These are phyloP conservation scores for Xiphorhynchus elegans DNA, from an alignment of 2,113 vertebrate species.

Conservation along the genomic window DNA sequence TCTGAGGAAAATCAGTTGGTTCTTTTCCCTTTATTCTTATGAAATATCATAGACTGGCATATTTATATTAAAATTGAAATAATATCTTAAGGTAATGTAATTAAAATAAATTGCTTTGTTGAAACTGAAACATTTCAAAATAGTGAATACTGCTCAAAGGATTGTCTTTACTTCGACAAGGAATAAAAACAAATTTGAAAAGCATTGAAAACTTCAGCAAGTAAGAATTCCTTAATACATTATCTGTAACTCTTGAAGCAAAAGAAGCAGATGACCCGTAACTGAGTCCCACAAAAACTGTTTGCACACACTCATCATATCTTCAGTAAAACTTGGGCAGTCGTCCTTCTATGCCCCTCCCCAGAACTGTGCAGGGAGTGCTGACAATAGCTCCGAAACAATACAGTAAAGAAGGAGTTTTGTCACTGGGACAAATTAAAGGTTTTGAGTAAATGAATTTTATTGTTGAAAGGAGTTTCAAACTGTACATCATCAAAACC, in stretches of 20 bases:
- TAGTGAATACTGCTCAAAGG: neutral
- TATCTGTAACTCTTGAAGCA: neutral
- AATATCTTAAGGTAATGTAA: neutral
- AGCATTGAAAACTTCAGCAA: neutral
- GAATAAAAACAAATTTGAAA: neutral
- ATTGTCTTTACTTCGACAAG: neutral
- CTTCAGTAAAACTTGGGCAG: neutral
- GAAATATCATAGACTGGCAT: neutral
- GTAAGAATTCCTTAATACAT: neutral
- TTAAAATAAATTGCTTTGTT: neutral
- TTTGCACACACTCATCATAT: neutral
- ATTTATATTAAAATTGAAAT: neutral
- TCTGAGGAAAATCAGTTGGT: neutral
- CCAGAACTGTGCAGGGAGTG: neutral
- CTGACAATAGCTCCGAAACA: slow-evolving; percentile 19
- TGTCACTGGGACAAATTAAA: slow-evolving; percentile 48
- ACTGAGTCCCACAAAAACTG: neutral
- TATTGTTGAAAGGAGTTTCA: slow-evolving; percentile 23
- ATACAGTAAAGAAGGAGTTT: neutral
- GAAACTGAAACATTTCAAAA: neutral
- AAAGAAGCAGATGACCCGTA: neutral
- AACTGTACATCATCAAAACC: slow-evolving; percentile 12
- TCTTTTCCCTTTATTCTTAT: neutral
- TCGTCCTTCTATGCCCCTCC: neutral
- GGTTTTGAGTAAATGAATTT: slow-evolving; percentile 57